Evolutionary conservation across 2,113 vertebrate genomes (phyloP), one percentile per base, ranked within the genome.

Genomic region (Oenanthe melanoleuca): DNA sequence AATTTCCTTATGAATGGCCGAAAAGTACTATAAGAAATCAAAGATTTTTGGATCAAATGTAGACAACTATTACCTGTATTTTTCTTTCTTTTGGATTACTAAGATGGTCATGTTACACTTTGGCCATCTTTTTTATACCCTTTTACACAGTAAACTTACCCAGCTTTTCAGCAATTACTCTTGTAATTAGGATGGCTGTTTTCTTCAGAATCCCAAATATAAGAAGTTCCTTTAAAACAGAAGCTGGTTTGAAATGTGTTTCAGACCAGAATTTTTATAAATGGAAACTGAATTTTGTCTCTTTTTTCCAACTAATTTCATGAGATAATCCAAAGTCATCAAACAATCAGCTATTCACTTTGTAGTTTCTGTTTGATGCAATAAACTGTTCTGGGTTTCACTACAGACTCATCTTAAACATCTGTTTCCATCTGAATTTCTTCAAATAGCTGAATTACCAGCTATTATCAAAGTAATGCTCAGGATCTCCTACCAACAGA

Each of bases 401-500:
- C 7, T 64, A 24, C 10, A 84, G 26, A 8, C 23, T 78, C 28
- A 29, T 56, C 40, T 71, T 77, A 69, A 89, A 53, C 10, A 50
- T 16, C 21, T 86, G 4, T 75, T 90, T 60, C 21, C 12, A 5
- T 60, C 17, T 63, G 23, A 63, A 17, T n/a, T 52, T 52, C 50
- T 78, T 60, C 29, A 28, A 61, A 28, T 21, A 63, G 29, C 59
- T n/a, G 82, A 66, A 87, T 37, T 50, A 21, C 19, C 29, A 50
- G 50, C 14, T 81, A n/a, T 18, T 64, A 64, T 57, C 17, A 45
- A 91, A 91, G 24, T 25, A 73, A 6, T 23, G 13, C 34, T 59
- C 53, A 38, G 59, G 26, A 44, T 83, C 33, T 80, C 33, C 64
- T 63, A 75, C 42, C 71, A 95, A 79, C 44, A 94, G 75, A 92